Evolutionary conservation across 2,888 invertebrate species (phyloP), one percentile per base, ranked within the genome.

Genomic region (Dichetophora obliterata): DNA sequence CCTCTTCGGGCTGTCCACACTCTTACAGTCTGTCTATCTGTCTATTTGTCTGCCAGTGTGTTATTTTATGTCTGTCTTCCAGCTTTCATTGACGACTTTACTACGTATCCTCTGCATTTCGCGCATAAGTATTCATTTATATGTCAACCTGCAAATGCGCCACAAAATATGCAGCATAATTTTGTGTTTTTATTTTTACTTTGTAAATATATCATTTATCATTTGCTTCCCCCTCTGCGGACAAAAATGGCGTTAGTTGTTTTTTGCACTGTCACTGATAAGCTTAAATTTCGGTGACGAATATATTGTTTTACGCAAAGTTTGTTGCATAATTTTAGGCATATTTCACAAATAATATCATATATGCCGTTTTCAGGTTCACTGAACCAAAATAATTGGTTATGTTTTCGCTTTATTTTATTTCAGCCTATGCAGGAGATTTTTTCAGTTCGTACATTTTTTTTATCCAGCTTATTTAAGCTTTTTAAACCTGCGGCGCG

Each of bases 371-470:
- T 79, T 77, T 79, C 77, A 77, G 77, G 77, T 77, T 77, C 77
- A 77, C 34, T 79, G 77, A 79, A 61, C 75, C 69, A 73, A 75
- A 73, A 77, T 79, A 79, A 79, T 79, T 79, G 79, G 69, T 77
- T 31, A 65, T 74, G 72, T 74, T 65, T 31, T 72, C 24, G 54
- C 22, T 70, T 14, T 57, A 34, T 31, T 59, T 57, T 22, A 16
- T 59, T 43, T 11, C 19, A 19, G 11, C 14, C 27, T 48, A 6
- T 48, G 19, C 48, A 48, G 48, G 50, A 34, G 52, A 52, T 74
- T 52, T 74, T 63, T 34, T 61, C 57, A 22, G 71, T 71, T 48
- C 43, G 24, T 27, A 22, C n/a, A n/a, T 34, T 73, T 24, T 73
- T 59, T 19, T 27, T 24, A 27, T 48, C 14, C 37, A 22, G 52